Evolutionary conservation across 1,140 invertebrate genomes (phyloP).

Genomic region (Rhagoletis pomonella): DNA sequence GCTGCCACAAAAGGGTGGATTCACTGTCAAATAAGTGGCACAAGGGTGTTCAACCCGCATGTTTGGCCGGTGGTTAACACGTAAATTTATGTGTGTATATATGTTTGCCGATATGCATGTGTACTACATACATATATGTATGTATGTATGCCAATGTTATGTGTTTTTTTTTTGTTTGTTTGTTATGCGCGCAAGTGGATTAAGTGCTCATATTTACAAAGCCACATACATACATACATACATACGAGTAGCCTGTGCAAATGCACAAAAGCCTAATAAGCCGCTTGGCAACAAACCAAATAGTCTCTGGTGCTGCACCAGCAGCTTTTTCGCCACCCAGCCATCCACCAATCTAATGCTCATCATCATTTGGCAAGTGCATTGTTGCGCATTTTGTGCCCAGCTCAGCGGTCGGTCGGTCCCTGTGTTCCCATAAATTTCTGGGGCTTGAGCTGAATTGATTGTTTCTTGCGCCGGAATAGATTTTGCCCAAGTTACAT

Average conservation of each 20-base stretch:
- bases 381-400: background rate
- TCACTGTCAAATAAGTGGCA: background rate
- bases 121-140: too few relatives aligned
- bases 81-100: too few relatives aligned
- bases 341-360: background rate
- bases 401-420: background rate
- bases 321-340: background rate
- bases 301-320: background rate
- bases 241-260: too few relatives aligned
- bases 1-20: background rate
- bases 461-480: background rate
- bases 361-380: constrained; percentile 2
- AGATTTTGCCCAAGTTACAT: background rate
- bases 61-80: too few relatives aligned
- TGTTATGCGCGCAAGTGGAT: background rate
- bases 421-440: background rate
- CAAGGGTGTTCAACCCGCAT: background rate
- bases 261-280: background rate
- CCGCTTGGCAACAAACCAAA: constrained; percentile 38
- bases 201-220: background rate
- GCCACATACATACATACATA: background rate
- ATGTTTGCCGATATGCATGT: too few relatives aligned
- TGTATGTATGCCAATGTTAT: constrained; percentile 1
- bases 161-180: background rate
- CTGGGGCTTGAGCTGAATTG: background rate